Conservation (phyloP, 2,797 vertebrate genomes). For the Amniataba percoides region DNA sequence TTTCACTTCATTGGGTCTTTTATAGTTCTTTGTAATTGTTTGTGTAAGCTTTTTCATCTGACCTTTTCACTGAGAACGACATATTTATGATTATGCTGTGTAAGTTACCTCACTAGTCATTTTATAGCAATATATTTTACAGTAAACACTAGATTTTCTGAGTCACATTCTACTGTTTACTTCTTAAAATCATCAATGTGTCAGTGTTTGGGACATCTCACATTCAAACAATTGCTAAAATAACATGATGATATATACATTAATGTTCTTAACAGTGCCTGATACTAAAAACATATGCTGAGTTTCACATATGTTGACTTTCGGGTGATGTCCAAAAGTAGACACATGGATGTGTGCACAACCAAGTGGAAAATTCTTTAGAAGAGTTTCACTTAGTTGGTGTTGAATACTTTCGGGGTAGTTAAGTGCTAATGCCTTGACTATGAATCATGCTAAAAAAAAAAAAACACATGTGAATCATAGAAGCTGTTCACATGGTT, state of each 20-base stretch:
- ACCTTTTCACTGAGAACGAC: background rate
- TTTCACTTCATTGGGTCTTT: conserved; percentile 16
- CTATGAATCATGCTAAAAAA: conserved; percentile 34
- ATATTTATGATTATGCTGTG: background rate
- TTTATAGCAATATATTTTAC: conserved; percentile 5
- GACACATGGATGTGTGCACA: conserved; percentile 14
- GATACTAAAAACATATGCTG: background rate
- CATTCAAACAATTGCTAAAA: background rate
- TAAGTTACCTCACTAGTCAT: background rate
- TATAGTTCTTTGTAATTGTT: conserved; percentile 7
- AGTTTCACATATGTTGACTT: conserved; percentile 28
- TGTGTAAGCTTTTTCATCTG: conserved; percentile 6
- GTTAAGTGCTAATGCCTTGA: conserved; percentile 26
- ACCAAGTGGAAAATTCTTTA: conserved; percentile 34
- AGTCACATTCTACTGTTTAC: background rate
- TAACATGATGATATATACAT: background rate
- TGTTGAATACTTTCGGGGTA: conserved; percentile 8
- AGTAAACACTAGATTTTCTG: background rate
- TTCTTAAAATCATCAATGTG: conserved; percentile 7
- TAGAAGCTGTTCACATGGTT: conserved; percentile 44
- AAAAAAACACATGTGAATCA: conserved; percentile 47
- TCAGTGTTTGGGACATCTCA: conserved; percentile 20
- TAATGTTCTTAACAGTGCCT: conserved; percentile 12
- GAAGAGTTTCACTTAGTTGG: conserved; percentile 37
- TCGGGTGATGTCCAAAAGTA: conserved; percentile 14